Conservation (phyloP, 1,140 invertebrate species). For the Acromyrmex charruanus region DNA sequence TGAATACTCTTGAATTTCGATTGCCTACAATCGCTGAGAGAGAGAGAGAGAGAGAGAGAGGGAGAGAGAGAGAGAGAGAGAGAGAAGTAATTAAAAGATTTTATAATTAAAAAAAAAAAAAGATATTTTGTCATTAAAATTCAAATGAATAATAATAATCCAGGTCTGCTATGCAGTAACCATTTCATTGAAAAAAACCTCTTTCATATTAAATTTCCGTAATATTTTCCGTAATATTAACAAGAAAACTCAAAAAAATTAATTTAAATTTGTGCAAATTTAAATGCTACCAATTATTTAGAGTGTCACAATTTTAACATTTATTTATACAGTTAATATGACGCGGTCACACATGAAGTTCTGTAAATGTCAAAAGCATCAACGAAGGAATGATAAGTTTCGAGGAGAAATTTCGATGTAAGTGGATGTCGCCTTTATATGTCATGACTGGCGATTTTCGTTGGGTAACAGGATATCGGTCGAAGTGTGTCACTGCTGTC, state of each 20-base stretch:
- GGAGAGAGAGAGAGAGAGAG: too few species aligned
- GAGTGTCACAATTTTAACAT: not conserved
- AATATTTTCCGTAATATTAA: not conserved
- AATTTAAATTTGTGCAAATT: not conserved
- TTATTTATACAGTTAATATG: slow-evolving; percentile 6
- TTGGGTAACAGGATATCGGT: slow-evolving; percentile 20
- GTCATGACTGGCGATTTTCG: slow-evolving; percentile 60
- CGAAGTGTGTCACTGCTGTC: slow-evolving; percentile 22
- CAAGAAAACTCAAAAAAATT: not conserved
- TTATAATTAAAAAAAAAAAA: not conserved
- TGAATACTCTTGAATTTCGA: not conserved
- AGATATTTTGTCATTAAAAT: not conserved
- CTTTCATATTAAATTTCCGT: not conserved
- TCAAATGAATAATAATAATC: not conserved
- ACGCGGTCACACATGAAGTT: not conserved
- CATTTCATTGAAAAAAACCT: not conserved
- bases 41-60: too few species aligned
- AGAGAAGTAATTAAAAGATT: not conserved
- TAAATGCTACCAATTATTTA: not conserved
- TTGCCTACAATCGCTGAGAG: not conserved
- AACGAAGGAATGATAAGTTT: slow-evolving; percentile 39
- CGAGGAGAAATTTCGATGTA: slow-evolving; percentile 52
- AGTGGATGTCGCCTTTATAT: slow-evolving; percentile 29
- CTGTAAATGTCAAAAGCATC: not conserved
- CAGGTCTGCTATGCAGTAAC: not conserved